Evolutionary conservation across 2,113 vertebrate species (phyloP), one percentile per base, ranked within the genome.

Genomic region (Aleadryas rufinucha): DNA sequence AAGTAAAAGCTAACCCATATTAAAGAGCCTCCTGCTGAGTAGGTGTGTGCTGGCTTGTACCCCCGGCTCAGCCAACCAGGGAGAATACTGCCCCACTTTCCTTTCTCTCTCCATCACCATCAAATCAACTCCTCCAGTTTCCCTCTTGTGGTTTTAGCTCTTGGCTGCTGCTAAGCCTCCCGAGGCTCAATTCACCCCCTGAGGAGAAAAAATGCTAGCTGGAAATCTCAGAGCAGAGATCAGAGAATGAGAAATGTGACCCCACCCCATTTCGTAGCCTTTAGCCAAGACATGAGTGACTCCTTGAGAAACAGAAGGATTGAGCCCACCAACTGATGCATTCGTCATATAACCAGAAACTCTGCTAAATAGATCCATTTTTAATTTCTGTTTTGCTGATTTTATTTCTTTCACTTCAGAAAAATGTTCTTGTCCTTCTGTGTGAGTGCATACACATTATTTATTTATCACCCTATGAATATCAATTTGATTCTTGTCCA

Each of bases 311-410:
- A 57, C 5, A 57, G 61, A 87, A 89, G 35, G 65, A 87, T 56
- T 0, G 0, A 87, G 79, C 27, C 63, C 39, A 53, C 2, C 5
- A 53, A 61, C 31, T 37, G 49, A 65, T 39, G 27, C 7, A 65
- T 93, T 89, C 8, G 1, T 91, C 70, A 74, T 9, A 31, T 50
- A 84, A 84, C 27, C n/a, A 90, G 60, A 47, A 89, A 74, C 66
- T 78, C 84, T 52, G 52, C 74, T 90, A 89, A 96, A 87, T 53
- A 93, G 70, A 87, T 91, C 76, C 24, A 56, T 84, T 95, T 97
- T 96, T 93, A 93, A 95, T 97, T 96, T 86, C 94, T 97, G 71
- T 95, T 94, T 96, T 96, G 79, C 66, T 89, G 91, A 82, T 95
- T 95, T 97, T 91, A 94, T 93, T 96, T 94, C 95, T 96, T 83